These are phyloP conservation scores for Heterodera filipjevi DNA, from an alignment of 2,888 invertebrate genomes.

Conservation along the genomic window DNA sequence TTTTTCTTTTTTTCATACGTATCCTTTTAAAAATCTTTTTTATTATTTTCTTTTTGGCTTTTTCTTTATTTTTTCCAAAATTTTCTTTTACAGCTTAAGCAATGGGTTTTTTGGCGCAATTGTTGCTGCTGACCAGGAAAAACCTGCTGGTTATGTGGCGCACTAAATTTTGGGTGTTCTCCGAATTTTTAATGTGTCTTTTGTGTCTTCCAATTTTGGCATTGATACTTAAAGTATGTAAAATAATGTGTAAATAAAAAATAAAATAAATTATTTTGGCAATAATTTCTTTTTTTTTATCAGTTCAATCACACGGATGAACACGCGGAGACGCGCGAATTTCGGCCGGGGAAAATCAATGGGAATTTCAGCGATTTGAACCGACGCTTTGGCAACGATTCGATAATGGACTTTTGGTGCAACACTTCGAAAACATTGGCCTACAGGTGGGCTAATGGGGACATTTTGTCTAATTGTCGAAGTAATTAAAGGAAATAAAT, in stretches of 20 bases:
- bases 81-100: not conserved
- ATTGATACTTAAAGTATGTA: slow-evolving; percentile 44
- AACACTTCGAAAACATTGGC: not conserved
- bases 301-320: not conserved
- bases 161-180: slow-evolving; percentile 54
- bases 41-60: not conserved
- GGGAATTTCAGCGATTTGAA: slow-evolving; percentile 26
- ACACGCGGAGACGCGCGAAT: not conserved
- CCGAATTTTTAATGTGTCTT: slow-evolving; percentile 52
- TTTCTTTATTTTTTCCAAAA: not conserved
- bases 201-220: slow-evolving; percentile 49
- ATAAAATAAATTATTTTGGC: not conserved
- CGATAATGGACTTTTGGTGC: slow-evolving; percentile 6
- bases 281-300: not conserved
- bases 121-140: slow-evolving; percentile 43
- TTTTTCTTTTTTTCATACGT: not conserved
- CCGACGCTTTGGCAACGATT: slow-evolving; percentile 19
- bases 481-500: not conserved
- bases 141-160: slow-evolving; percentile 52
- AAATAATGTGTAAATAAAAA: slow-evolving; percentile 6
- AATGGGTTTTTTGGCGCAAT: slow-evolving; percentile 26
- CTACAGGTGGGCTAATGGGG: not conserved
- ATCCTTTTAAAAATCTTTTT: no score
- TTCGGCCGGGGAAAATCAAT: slow-evolving; percentile 24
- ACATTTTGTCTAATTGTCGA: no score